These are phyloP conservation scores for Silurus asotus DNA, from an alignment of 2,113 vertebrate species.

Conservation along the genomic window DNA sequence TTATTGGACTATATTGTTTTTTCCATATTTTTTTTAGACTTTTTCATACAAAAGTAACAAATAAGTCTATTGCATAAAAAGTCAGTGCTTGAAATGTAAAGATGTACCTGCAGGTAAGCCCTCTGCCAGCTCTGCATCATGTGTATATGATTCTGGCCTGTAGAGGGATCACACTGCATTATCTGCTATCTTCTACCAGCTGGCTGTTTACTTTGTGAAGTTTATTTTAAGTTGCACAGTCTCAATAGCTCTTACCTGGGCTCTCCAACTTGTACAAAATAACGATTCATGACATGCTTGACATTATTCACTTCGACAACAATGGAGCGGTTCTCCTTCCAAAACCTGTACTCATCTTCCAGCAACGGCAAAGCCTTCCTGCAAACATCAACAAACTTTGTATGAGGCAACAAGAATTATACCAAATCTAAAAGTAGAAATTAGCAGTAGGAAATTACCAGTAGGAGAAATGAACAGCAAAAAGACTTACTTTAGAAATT, in stretches of 20 bases:
- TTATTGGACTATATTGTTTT: background rate
- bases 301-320: slow-evolving; percentile 37
- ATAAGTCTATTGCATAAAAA: background rate
- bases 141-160: slow-evolving; percentile 81
- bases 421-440: background rate
- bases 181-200: background rate
- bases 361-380: slow-evolving; percentile 69
- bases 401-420: background rate
- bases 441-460: background rate
- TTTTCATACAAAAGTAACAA: background rate
- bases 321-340: slow-evolving; percentile 74
- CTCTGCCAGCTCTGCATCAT: slow-evolving; percentile 74
- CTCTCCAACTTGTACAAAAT: slow-evolving; percentile 62
- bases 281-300: slow-evolving; percentile 67
- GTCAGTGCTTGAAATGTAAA: background rate
- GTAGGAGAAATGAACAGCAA: background rate
- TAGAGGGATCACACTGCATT: background rate
- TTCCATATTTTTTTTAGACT: background rate
- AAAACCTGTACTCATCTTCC: slow-evolving; percentile 75
- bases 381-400: slow-evolving; percentile 7
- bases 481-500: slow-evolving; percentile 70
- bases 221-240: background rate
- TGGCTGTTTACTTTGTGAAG: background rate
- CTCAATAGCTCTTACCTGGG: slow-evolving; percentile 69
- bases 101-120: slow-evolving; percentile 67